Evolutionary conservation across 2,888 invertebrate genomes (phyloP), one percentile per base, ranked within the genome.

Genomic region (Torymus aiolomorphi): DNA sequence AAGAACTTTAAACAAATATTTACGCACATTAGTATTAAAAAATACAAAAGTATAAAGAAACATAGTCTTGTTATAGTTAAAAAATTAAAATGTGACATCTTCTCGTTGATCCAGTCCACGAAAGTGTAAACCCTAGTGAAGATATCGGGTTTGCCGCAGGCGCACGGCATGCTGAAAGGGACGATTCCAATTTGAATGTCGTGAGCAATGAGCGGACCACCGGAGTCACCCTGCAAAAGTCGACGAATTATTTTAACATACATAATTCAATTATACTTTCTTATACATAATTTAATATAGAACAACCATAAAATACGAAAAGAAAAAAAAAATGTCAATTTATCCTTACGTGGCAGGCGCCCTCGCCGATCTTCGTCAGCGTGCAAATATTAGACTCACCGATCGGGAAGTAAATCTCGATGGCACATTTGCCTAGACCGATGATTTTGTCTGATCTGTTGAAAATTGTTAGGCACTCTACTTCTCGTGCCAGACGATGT

Each of bases 271-370:
- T n/a, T n/a, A n/a, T n/a, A n/a, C n/a, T n/a, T n/a, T n/a, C n/a
- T n/a, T n/a, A n/a, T n/a, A n/a, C n/a, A n/a, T n/a, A n/a, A n/a
- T n/a, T n/a, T n/a, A n/a, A n/a, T n/a, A n/a, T n/a, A n/a, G n/a
- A n/a, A n/a, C n/a, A n/a, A n/a, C n/a, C n/a, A n/a, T n/a, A n/a
- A n/a, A n/a, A n/a, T n/a, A n/a, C n/a, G n/a, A n/a, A n/a, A n/a
- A n/a, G n/a, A n/a, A n/a, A n/a, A n/a, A n/a, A n/a, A n/a, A n/a
- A 24, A 18, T 59, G 31, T 24, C 24, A 24, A 24, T 2, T 24
- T 24, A 24, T 24, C 24, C 87, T 87, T 63, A 89, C 89, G 76
- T 89, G 82, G 66, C 89, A 89, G 4, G 88, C 88, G 52, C 89
- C 89, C 84, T 89, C 85, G 31, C 89, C 89, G 31, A 1, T 8